phyloP scores from a whole-genome alignment of 1,140 invertebrate species.

The Brachystomella parvula region DNA sequence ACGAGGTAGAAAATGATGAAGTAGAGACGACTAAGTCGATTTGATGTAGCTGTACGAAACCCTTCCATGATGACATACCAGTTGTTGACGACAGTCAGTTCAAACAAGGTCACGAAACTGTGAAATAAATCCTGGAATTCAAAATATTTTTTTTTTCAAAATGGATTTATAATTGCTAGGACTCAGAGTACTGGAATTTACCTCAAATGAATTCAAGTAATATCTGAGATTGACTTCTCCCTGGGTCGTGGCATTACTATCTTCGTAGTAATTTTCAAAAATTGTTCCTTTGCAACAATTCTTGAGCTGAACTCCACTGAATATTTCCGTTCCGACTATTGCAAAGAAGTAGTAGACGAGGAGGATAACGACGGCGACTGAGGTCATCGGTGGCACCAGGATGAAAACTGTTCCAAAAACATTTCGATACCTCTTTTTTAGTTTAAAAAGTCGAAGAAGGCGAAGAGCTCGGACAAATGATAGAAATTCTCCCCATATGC shows the following conservation, averaged over 20 bases:
- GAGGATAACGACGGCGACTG: constrained; percentile 66
- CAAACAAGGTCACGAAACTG: constrained; percentile 75
- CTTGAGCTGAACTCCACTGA: constrained; percentile 71
- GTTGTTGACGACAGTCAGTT: constrained; percentile 83
- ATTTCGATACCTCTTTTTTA: constrained; percentile 79
- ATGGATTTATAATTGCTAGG: constrained; percentile 39
- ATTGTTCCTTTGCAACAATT: constrained; percentile 76
- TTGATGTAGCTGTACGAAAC: constrained; percentile 59
- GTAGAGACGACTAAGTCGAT: constrained; percentile 59
- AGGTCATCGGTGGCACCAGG: constrained; percentile 35
- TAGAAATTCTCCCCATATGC: constrained; percentile 32
- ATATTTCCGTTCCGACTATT: constrained; percentile 87
- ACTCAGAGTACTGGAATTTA: too few species aligned
- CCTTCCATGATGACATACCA: constrained; percentile 85
- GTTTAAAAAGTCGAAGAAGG: constrained; percentile 62
- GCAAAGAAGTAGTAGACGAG: constrained; percentile 86
- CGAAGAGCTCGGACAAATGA: constrained; percentile 53
- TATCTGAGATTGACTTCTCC: constrained; percentile 59
- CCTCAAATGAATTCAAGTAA: constrained; percentile 48
- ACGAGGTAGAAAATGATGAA: constrained; percentile 86
- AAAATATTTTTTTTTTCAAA: constrained; percentile 45
- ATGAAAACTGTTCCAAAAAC: constrained; percentile 82
- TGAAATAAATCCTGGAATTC: constrained; percentile 53
- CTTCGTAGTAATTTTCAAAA: constrained; percentile 77
- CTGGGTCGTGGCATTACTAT: constrained; percentile 53